Conservation (phyloP, 2,113 vertebrate species). For the Patagioenas fasciata region DNA sequence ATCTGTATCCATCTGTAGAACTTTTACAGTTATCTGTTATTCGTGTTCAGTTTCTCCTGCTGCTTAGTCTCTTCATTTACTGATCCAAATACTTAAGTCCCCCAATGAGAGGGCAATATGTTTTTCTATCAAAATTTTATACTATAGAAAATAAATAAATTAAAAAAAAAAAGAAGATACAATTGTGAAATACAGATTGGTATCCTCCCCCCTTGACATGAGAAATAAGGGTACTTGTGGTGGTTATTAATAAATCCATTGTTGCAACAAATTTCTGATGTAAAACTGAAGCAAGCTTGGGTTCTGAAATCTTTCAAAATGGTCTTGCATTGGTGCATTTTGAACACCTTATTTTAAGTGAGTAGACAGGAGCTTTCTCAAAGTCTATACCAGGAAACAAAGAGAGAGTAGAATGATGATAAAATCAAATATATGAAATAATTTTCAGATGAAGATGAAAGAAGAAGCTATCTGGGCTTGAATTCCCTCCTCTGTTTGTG, state of each 20-base stretch:
- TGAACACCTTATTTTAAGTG: not conserved
- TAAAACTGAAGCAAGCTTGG: not conserved
- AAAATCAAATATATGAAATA: not conserved
- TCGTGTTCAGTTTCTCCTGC: not conserved
- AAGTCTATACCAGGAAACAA: not conserved
- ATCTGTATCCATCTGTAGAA: not conserved
- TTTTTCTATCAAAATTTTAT: not conserved
- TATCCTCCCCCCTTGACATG: rapidly evolving
- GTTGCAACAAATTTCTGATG: not conserved
- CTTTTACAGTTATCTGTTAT: not conserved
- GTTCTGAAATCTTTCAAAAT: not conserved
- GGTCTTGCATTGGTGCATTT: not conserved
- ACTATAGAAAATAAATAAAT: not conserved
- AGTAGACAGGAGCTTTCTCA: not conserved
- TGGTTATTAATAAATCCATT: not conserved
- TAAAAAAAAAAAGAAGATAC: not conserved
- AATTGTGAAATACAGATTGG: not conserved
- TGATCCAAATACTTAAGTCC: not conserved
- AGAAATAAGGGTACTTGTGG: not conserved
- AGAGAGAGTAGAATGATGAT: not conserved
- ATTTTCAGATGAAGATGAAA: not conserved
- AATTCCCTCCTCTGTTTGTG: not conserved
- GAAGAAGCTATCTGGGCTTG: not conserved
- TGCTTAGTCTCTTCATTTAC: not conserved
- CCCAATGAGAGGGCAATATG: not conserved